Evolutionary conservation across 2,113 vertebrate genomes (phyloP), one percentile per base, ranked within the genome.

Genomic region (Xenotilapia flavipinnis): DNA sequence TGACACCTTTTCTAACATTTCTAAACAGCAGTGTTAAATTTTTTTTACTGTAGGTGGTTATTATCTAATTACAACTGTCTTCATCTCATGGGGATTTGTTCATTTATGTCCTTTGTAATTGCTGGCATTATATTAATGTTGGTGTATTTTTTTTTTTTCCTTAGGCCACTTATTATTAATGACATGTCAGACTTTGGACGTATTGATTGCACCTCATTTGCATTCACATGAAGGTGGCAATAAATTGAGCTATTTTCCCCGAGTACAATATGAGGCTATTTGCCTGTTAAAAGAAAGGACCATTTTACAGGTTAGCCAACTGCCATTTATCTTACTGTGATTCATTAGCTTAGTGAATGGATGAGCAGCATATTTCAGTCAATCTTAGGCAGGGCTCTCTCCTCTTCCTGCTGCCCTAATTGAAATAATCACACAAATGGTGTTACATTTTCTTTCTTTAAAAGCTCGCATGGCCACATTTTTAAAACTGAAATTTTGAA

Each of bases 281-380:
- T 92, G 54, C 85, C 86, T 86, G 84, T 91, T 94, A 95, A 94
- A 92, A 83, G 80, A 62, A 81, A 70, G 49, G 80, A 90, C 90
- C 90, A 91, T 91, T 93, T 91, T 90, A 90, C 90, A 90, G 93
- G 92, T 92, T 80, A 92, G 83, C 51, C 62, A 80, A 81, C 86
- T 70, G 88, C 87, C 89, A 81, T 90, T 82, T 90, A 91, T 93
- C 91, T 90, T 81, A 56, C 86, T 91, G 81, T 91, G 92, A 94
- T 91, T 92, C 90, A 95, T 94, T 91, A 87, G 88, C 92, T 53
- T 60, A 84, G 58, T 93, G 82, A 95, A 91, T 94, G 89, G 92
- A 84, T 93, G 87, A 94, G 91, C 91, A 90, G 90, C 91, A 92
- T 86, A 94, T 95, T 95, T 94, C 90, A 94, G 90, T 95, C 93